These are phyloP conservation scores for Helarctos malayanus DNA, from an alignment of 2,797 vertebrate genomes.

Conservation along the genomic window DNA sequence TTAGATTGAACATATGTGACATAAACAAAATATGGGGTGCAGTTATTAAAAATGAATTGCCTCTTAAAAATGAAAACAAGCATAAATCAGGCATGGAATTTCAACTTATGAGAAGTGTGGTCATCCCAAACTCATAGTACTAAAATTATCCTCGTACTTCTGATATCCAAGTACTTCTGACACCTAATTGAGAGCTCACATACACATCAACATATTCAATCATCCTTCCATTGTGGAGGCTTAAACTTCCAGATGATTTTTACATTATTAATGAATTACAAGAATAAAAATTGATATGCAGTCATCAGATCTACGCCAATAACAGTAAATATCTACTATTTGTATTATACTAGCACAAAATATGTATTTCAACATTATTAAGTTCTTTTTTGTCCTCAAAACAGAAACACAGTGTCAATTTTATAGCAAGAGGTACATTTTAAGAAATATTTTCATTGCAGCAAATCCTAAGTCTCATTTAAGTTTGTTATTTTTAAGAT, in stretches of 20 bases:
- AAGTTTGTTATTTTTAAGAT: constrained; percentile 53
- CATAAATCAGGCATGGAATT: constrained; percentile 68
- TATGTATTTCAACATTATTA: background rate
- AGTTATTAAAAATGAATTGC: constrained; percentile 83
- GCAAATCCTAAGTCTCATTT: background rate
- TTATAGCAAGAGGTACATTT: background rate
- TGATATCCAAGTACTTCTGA: background rate
- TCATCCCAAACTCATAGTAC: constrained; percentile 89
- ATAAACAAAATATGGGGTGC: constrained; percentile 86
- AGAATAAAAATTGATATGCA: background rate
- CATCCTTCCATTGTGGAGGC: background rate
- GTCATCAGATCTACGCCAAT: background rate
- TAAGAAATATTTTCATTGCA: constrained; percentile 26
- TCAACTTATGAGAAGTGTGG: constrained; percentile 90
- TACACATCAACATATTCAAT: background rate
- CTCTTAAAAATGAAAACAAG: constrained; percentile 77
- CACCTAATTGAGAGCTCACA: background rate
- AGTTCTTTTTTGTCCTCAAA: constrained; percentile 6
- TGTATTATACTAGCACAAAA: background rate
- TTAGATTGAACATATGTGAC: constrained; percentile 85
- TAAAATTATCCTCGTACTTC: constrained; percentile 63
- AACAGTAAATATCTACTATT: background rate
- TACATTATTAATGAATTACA: constrained; percentile 46
- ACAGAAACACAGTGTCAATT: background rate
- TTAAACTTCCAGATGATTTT: background rate